Base-by-base conservation (phyloP, 2,797 vertebrate species). In the Chelidonichthys spinosus region DNA sequence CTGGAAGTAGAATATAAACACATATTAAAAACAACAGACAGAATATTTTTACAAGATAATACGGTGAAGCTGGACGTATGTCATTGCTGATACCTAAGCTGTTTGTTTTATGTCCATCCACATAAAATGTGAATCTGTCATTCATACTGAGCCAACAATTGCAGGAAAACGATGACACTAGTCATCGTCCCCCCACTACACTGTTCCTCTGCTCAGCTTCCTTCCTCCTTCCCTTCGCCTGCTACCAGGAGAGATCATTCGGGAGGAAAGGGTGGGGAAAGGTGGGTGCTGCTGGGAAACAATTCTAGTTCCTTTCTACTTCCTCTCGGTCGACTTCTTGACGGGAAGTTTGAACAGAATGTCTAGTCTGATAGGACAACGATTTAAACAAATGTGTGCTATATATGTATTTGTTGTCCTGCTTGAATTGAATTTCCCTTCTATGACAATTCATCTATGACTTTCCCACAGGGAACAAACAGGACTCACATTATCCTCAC, bases 221-320 rank as follows among this genome's bases (percentile, higher is more conserved):
- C 85, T 91, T 88, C 82, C 87, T 68, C 49, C 46, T 43, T 55
- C 39, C 17, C 56, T 50, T n/a, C 6, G 11, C 52, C 60, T 49
- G 63, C 44, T 60, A 44, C 63, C 63, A 25, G 44, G 25, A 36
- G 43, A 69, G 17, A 32, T 33, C 63, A 33, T 46, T 18, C 2
- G 58, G 54, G 74, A 83, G 88, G 83, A 87, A 91, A 84, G 72
- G 77, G 69, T 65, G 79, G 69, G 49, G 18, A 47, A 56, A 25
- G 61, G 67, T 66, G 25, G 53, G 70, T 6, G 13, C 17, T 33
- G 69, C 44, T 75, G 69, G 74, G 77, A 85, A 84, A 67, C 25
- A 25, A 25, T 25, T 6, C 2, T 35, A 53, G 49, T 59, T 68
- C 13, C 63, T 72, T 78, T 64, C 52, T 32, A 75, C 17, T 59